phyloP scores from a whole-genome alignment of 2,888 invertebrate genomes.

The Camptogramma bilineatum region DNA sequence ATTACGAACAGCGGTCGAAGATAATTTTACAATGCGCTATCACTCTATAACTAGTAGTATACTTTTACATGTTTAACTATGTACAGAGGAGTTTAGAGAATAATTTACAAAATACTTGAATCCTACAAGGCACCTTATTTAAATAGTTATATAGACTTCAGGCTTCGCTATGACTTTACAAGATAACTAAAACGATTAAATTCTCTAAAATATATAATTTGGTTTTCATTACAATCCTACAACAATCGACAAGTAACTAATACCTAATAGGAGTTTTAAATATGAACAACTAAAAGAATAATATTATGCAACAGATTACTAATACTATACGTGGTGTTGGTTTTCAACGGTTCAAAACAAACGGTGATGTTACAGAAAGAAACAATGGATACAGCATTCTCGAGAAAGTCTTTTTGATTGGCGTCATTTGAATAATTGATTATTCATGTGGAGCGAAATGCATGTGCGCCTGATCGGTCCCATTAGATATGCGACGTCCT shows the following conservation, averaged over 20 bases:
- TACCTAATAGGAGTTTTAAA: conserved; percentile 84
- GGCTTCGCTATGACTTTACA: conserved; percentile 84
- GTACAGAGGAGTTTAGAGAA: conserved; percentile 81
- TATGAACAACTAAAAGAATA: conserved; percentile 83
- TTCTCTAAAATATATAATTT: conserved; percentile 85
- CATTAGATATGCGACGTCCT: conserved; percentile 83
- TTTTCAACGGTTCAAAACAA: conserved; percentile 57
- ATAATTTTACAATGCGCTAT: conserved; percentile 76
- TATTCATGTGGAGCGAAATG: conserved; percentile 82
- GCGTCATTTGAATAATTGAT: conserved; percentile 82
- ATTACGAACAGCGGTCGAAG: conserved; percentile 68
- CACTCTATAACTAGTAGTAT: conserved; percentile 78
- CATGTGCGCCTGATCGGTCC: conserved; percentile 76
- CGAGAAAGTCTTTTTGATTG: conserved; percentile 75
- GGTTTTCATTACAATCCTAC: conserved; percentile 84
- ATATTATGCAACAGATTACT: conserved; percentile 84
- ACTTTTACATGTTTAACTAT: conserved; percentile 80
- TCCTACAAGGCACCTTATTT: conserved; percentile 83
- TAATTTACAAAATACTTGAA: conserved; percentile 81
- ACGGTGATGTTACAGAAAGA: conserved; percentile 48
- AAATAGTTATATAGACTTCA: conserved; percentile 82
- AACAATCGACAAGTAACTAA: conserved; percentile 81
- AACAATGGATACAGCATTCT: conserved; percentile 62
- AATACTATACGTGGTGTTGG: conserved; percentile 72
- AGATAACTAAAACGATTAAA: conserved; percentile 82